Evolutionary conservation across 2,113 vertebrate species (phyloP).

Genomic region (Loxodonta africana): DNA sequence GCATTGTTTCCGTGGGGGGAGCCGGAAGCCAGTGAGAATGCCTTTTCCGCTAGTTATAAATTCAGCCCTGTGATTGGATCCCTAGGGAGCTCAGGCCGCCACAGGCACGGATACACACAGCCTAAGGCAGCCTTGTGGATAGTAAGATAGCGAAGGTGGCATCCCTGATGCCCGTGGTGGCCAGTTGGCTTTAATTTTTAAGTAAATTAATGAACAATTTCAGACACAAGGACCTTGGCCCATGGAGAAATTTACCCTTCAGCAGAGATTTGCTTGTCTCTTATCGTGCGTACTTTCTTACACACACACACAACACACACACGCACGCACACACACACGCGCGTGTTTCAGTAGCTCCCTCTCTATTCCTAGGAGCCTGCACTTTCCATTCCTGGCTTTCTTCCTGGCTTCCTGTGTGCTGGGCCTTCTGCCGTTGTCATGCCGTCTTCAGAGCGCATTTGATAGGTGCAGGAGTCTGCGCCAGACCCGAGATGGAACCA

Average conservation of each 20-base stretch:
- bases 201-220: background rate
- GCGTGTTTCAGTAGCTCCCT: slow-evolving; percentile 14
- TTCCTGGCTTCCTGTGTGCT: slow-evolving; percentile 75
- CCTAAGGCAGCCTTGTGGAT: background rate
- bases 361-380: slow-evolving; percentile 51
- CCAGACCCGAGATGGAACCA: slow-evolving; percentile 78
- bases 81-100: background rate
- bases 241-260: background rate
- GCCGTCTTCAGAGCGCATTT: slow-evolving; percentile 76
- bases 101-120: background rate
- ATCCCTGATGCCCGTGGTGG: background rate
- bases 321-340: background rate
- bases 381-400: slow-evolving; percentile 66
- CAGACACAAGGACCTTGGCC: background rate
- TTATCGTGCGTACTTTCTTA: background rate
- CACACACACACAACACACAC: background rate
- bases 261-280: background rate
- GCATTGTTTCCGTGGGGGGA: background rate
- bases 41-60: background rate
- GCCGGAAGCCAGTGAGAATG: background rate
- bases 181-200: background rate
- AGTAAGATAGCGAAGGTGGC: background rate
- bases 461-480: slow-evolving; percentile 83
- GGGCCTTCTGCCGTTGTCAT: slow-evolving; percentile 64
- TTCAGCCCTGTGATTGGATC: background rate